Conservation (phyloP, 2,113 vertebrate species). For the Odontophorus gujanensis region DNA sequence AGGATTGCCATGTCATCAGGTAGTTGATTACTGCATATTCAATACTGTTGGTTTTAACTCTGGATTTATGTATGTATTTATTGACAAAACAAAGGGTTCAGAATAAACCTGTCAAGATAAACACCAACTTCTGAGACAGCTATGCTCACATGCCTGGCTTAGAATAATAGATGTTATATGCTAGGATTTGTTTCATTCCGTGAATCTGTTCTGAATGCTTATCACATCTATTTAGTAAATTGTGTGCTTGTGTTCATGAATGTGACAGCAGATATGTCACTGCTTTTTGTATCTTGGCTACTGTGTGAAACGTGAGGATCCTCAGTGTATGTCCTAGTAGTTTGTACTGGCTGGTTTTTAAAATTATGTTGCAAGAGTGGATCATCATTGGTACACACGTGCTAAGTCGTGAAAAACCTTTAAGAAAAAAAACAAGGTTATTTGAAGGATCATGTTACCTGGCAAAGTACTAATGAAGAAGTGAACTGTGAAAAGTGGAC, state of each 20-base stretch:
- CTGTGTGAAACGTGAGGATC: background rate
- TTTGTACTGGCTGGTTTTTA: background rate
- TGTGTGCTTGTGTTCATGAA: background rate
- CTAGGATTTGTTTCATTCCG: background rate
- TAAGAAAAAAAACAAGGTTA: background rate
- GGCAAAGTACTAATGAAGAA: background rate
- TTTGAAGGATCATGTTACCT: accelerated
- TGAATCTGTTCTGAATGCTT: background rate
- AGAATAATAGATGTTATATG: background rate
- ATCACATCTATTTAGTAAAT: background rate
- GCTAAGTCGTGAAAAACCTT: background rate
- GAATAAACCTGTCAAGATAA: background rate
- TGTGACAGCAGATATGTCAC: background rate
- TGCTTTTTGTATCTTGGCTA: background rate
- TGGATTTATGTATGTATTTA: background rate
- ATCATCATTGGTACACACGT: background rate
- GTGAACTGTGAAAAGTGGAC: background rate
- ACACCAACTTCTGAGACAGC: background rate
- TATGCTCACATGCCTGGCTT: background rate
- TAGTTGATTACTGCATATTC: background rate
- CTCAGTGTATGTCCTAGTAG: background rate
- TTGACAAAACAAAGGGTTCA: background rate
- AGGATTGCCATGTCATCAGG: background rate
- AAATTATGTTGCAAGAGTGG: background rate
- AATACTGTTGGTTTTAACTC: background rate